Percentiles rank a stretch among this genome's conserved stretches.
phyloP scores from a whole-genome alignment of 2,113 vertebrate species.

The Bettongia penicillata region DNA sequence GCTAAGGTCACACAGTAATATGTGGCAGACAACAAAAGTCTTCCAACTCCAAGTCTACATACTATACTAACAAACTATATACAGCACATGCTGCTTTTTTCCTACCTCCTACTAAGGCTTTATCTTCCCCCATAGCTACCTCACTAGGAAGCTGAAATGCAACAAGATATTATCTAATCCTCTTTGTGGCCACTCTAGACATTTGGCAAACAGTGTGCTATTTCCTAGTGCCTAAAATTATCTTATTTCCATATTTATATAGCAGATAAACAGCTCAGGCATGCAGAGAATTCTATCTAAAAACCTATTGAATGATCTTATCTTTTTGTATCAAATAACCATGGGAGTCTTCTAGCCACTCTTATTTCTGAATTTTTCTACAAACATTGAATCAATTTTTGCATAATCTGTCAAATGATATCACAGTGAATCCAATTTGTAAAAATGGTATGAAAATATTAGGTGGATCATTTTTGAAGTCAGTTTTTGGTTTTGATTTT shows the following conservation, averaged over 20 bases:
- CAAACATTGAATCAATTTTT: background rate
- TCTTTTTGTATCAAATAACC: background rate
- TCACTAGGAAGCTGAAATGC: background rate
- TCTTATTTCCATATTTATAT: background rate
- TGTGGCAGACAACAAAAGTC: background rate
- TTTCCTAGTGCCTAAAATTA: background rate
- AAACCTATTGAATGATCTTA: background rate
- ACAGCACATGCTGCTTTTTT: background rate
- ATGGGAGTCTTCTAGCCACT: no score
- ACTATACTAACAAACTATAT: background rate
- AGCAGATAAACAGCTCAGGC: background rate
- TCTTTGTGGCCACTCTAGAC: background rate
- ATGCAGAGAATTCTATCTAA: background rate
- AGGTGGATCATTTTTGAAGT: background rate
- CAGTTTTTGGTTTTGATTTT: background rate
- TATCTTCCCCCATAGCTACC: background rate
- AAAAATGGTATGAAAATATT: background rate
- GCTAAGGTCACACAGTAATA: no score
- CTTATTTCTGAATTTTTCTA: background rate
- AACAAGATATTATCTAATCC: background rate
- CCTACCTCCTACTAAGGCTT: background rate
- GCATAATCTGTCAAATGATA: background rate
- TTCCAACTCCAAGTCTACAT: background rate
- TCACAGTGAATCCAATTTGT: background rate
- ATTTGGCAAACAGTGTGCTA: background rate